Percentiles rank a stretch among this genome's conserved stretches.
Evolutionary conservation across 2,797 vertebrate genomes (phyloP).

Genomic region (Argya squamiceps): DNA sequence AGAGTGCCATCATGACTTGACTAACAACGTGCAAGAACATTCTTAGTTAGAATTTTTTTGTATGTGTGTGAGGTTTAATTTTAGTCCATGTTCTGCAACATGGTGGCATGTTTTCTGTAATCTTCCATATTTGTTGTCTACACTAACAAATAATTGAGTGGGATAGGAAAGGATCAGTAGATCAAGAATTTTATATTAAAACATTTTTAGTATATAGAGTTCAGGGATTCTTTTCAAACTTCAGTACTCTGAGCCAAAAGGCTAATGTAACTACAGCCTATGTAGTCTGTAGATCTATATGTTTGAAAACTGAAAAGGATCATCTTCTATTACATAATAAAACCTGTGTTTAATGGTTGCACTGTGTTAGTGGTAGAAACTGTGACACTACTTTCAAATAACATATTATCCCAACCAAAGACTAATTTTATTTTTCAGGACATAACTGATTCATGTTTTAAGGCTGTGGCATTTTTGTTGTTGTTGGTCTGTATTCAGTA

Average conservation of each 20-base stretch:
- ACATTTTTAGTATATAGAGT: neutral
- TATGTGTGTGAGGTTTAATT: neutral
- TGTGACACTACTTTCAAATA: neutral
- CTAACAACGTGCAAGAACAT: neutral
- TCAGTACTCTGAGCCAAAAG: neutral
- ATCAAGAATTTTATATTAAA: neutral
- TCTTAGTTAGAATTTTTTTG: neutral
- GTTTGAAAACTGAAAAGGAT: neutral
- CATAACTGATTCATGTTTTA: neutral
- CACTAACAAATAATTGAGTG: neutral
- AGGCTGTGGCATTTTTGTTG: neutral
- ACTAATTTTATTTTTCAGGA: neutral
- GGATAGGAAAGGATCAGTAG: neutral
- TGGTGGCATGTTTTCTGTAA: rapidly evolving
- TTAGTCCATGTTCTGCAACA: neutral
- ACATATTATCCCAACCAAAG: neutral
- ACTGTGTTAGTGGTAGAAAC: neutral
- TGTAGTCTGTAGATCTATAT: neutral
- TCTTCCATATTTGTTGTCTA: neutral
- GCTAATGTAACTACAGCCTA: neutral
- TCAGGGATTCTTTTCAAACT: neutral
- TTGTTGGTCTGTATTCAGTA: neutral
- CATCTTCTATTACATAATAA: neutral
- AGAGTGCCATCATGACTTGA: neutral
- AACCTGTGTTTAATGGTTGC: neutral